These are phyloP conservation scores for Lateolabrax maculatus DNA, from an alignment of 2,797 vertebrate species.

Conservation along the genomic window DNA sequence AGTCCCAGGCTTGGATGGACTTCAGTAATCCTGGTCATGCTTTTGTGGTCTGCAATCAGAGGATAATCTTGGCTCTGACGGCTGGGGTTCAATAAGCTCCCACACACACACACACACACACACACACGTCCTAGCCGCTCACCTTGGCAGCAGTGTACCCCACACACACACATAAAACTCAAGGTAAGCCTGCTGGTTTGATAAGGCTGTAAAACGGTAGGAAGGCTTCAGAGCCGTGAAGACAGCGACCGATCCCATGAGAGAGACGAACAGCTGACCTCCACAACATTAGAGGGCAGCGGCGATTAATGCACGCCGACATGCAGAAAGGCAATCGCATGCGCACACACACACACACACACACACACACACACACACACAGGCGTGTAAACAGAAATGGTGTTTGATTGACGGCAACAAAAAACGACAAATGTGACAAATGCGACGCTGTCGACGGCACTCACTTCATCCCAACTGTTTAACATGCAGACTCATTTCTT, in stretches of 20 bases:
- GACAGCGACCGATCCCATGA: conserved; percentile 5
- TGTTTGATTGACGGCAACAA: conserved; percentile 46
- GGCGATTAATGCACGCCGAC: conserved; percentile 20
- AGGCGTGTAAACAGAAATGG: conserved; percentile 35
- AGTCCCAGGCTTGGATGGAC: conserved; percentile 7
- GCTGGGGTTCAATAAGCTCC: conserved; percentile 48
- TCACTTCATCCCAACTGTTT: conserved; percentile 25
- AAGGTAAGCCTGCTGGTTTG: conserved; percentile 49
- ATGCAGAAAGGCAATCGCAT: conserved; percentile 8
- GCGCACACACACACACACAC: conserved; percentile 3
- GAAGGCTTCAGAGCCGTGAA: conserved; percentile 40
- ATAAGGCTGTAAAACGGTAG: conserved; percentile 60
- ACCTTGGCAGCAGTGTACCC: conserved; percentile 60
- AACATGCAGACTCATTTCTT: conserved; percentile 29
- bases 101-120: conserved; percentile 27
- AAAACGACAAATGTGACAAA: conserved; percentile 29
- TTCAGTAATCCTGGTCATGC: conserved; percentile 49
- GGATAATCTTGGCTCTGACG: conserved; percentile 62
- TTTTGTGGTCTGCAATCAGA: conserved; percentile 67
- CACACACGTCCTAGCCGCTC: conserved; percentile 35
- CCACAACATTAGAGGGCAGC: conserved; percentile 41
- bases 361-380: conserved; percentile 9
- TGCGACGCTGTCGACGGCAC: background rate
- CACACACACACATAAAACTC: conserved; percentile 55
- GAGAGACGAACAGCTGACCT: conserved; percentile 57